Conservation (phyloP, 2,797 vertebrate genomes). For the Rhadinocentrus ornatus region DNA sequence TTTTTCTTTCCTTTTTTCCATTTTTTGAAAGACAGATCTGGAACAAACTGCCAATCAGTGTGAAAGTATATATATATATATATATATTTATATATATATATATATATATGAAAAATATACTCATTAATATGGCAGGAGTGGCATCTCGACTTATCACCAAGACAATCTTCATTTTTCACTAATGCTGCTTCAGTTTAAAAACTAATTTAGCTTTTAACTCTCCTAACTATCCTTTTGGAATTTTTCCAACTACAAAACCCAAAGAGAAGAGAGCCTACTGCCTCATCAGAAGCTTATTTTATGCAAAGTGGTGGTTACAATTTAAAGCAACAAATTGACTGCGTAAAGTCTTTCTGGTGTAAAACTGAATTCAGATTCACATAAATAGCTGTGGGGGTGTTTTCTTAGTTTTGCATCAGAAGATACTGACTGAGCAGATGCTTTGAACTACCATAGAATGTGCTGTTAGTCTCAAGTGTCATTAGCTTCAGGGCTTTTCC, state of each 20-base stretch:
- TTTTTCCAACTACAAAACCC: constrained; percentile 28
- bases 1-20: constrained; percentile 18
- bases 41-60: constrained; percentile 62
- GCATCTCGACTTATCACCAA: not conserved
- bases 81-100: no score
- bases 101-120: constrained; percentile 31
- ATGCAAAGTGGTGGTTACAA: constrained; percentile 64
- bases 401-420: constrained; percentile 68
- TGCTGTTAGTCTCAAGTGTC: constrained; percentile 84
- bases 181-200: not conserved
- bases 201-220: not conserved
- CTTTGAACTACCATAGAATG: constrained; percentile 82
- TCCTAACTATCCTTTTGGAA: not conserved
- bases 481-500: constrained; percentile 83
- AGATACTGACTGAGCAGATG: constrained; percentile 78
- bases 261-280: constrained; percentile 49
- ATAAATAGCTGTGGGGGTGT: constrained; percentile 68
- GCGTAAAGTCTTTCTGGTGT: constrained; percentile 68
- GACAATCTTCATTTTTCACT: not conserved
- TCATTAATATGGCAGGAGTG: constrained; percentile 2
- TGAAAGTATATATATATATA: no score
- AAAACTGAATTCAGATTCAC: constrained; percentile 70
- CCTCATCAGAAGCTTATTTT: constrained; percentile 65
- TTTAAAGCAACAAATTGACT: constrained; percentile 75
- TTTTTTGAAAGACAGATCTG: constrained; percentile 71